Evolutionary conservation across 2,113 vertebrate species (phyloP).

Genomic region (Strix uralensis): DNA sequence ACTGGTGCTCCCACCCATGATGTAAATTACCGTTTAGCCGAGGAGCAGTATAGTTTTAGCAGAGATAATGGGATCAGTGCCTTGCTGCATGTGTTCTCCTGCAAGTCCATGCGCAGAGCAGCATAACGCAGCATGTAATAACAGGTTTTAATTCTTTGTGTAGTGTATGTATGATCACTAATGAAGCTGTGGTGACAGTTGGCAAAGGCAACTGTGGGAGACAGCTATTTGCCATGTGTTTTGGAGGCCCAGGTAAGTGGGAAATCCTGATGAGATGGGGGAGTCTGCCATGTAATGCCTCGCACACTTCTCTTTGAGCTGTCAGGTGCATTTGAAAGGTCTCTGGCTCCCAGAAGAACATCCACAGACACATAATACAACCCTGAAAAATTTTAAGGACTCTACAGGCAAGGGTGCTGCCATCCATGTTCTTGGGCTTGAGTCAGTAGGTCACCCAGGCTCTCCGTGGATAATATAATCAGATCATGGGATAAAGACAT

Average conservation of each 20-base stretch:
- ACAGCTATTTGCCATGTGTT: not conserved
- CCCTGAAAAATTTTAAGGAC: not conserved
- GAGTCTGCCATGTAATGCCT: not conserved
- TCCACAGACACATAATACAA: not conserved
- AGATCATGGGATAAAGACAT: slow-evolving; percentile 1
- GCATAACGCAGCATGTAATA: not conserved
- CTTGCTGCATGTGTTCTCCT: not conserved
- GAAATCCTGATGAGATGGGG: not conserved
- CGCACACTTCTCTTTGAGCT: not conserved
- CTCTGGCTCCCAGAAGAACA: not conserved
- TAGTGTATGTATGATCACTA: not conserved
- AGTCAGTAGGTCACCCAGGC: not conserved
- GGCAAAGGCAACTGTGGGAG: not conserved
- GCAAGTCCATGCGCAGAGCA: not conserved
- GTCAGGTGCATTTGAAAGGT: not conserved
- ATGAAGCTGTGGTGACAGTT: not conserved
- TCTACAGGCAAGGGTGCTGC: not conserved
- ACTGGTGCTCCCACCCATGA: not conserved
- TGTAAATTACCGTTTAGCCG: not conserved
- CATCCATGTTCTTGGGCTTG: not conserved
- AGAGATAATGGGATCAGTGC: not conserved
- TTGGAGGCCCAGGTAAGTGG: not conserved
- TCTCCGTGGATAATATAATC: not conserved
- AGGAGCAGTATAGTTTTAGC: not conserved
- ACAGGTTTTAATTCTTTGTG: not conserved